A percentile compares a stretch with the other conserved stretches of the same genome.
Evolutionary conservation across 2,888 invertebrate genomes (phyloP).

Genomic region (Herminia tarsipennalis): DNA sequence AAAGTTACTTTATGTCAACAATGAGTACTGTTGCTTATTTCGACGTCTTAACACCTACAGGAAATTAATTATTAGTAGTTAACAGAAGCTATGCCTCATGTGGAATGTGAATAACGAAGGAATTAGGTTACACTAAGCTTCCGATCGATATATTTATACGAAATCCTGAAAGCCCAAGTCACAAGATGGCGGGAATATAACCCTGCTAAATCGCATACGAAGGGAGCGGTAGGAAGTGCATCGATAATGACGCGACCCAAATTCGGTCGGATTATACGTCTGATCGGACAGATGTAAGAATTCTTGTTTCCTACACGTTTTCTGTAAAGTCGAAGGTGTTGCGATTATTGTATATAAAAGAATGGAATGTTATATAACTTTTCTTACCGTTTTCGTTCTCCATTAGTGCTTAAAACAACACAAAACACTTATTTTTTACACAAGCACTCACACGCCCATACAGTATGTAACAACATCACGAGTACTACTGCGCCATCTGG

Average conservation of each 20-base stretch:
- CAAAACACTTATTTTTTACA: slow-evolving; percentile 81
- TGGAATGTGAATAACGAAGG: slow-evolving; percentile 51
- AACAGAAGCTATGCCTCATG: slow-evolving; percentile 41
- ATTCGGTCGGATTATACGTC: slow-evolving; percentile 77
- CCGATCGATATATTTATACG: slow-evolving; percentile 81
- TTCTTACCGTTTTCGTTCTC: slow-evolving; percentile 76
- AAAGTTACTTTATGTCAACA: slow-evolving; percentile 63
- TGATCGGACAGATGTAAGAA: slow-evolving; percentile 79
- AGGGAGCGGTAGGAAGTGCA: slow-evolving; percentile 60
- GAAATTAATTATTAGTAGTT: slow-evolving; percentile 29
- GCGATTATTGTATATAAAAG: slow-evolving; percentile 44
- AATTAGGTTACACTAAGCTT: slow-evolving; percentile 75
- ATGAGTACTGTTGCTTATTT: slow-evolving; percentile 44
- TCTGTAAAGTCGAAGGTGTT: slow-evolving; percentile 59
- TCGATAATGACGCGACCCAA: slow-evolving; percentile 60
- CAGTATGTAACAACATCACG: slow-evolving; percentile 83
- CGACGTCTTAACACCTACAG: slow-evolving; percentile 18
- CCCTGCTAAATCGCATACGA: slow-evolving; percentile 57
- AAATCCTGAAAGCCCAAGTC: slow-evolving; percentile 79
- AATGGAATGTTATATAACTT: slow-evolving; percentile 48
- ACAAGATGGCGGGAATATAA: slow-evolving; percentile 83
- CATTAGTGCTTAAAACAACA: slow-evolving; percentile 75
- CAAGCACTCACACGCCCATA: slow-evolving; percentile 85
- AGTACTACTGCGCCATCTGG: slow-evolving; percentile 82
- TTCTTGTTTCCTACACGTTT: slow-evolving; percentile 70